These are phyloP conservation scores for Beris chalybata DNA, from an alignment of 2,888 invertebrate genomes.

Conservation along the genomic window DNA sequence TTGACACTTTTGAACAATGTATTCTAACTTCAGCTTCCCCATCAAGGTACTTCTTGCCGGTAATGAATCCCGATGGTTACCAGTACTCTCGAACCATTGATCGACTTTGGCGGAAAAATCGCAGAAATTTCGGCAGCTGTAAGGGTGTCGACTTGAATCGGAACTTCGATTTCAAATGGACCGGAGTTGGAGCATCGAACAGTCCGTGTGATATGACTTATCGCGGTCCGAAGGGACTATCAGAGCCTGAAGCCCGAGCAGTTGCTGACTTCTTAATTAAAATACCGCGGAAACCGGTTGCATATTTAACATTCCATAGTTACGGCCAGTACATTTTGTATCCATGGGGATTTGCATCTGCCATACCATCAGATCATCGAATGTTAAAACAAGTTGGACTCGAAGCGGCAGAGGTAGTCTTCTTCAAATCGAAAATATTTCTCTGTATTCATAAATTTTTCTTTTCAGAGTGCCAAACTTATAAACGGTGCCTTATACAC, in stretches of 20 bases:
- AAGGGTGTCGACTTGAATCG: conserved; percentile 80
- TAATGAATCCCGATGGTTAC: conserved; percentile 84
- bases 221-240: conserved; percentile 74
- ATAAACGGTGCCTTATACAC: conserved; percentile 23
- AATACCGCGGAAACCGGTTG: conserved; percentile 61
- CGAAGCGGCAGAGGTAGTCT: conserved; percentile 61
- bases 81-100: conserved; percentile 78
- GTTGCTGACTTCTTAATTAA: conserved; percentile 58
- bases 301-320: conserved; percentile 67
- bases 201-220: conserved; percentile 82
- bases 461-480: conserved; percentile 18
- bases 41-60: conserved; percentile 63
- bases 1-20: background rate
- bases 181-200: conserved; percentile 74
- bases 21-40: background rate
- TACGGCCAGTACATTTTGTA: conserved; percentile 77
- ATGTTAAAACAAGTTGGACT: conserved; percentile 66
- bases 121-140: conserved; percentile 61
- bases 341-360: conserved; percentile 77
- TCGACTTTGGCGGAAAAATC: conserved; percentile 82
- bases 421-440: background rate
- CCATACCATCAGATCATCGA: conserved; percentile 67
- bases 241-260: conserved; percentile 81
- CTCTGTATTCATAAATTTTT: background rate
- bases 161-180: conserved; percentile 88